Conservation (phyloP, 1,140 invertebrate species). For the Oryctes rhinoceros region DNA sequence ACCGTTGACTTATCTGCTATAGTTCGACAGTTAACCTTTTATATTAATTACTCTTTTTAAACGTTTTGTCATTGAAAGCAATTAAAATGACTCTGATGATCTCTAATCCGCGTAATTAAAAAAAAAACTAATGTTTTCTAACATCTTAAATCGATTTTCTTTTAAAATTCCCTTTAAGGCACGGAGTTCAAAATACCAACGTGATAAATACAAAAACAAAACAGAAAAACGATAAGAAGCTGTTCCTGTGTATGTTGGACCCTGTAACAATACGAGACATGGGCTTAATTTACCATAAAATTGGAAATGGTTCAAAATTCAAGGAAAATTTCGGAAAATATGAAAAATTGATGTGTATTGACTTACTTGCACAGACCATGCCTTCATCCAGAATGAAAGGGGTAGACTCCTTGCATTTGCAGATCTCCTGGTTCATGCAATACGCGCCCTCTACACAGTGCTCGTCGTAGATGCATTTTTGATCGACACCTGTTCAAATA, state of each 20-base stretch:
- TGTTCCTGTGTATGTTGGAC: not conserved
- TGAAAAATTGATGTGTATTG: no score
- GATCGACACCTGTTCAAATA: constrained; percentile 47
- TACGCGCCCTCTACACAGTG: constrained; percentile 55
- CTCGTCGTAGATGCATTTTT: constrained; percentile 54
- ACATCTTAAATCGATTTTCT: no score
- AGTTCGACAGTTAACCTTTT: no score
- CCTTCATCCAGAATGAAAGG: constrained; percentile 47
- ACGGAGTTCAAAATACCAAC: not conserved
- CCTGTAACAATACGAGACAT: not conserved
- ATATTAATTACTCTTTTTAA: no score
- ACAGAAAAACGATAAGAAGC: not conserved
- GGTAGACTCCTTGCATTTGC: constrained; percentile 52
- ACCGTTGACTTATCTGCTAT: no score
- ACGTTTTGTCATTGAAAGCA: no score
- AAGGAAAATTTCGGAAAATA: no score
- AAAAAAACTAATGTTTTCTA: no score
- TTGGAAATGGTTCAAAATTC: no score
- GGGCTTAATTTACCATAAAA: no score
- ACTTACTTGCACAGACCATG: constrained; percentile 50
- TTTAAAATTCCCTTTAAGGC: not conserved
- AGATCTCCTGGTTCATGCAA: constrained; percentile 52
- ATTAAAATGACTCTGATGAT: no score
- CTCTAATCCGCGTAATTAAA: no score
- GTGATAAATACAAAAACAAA: not conserved